Conservation (phyloP, 2,888 invertebrate genomes). For the Ceratothoa steindachneri region DNA sequence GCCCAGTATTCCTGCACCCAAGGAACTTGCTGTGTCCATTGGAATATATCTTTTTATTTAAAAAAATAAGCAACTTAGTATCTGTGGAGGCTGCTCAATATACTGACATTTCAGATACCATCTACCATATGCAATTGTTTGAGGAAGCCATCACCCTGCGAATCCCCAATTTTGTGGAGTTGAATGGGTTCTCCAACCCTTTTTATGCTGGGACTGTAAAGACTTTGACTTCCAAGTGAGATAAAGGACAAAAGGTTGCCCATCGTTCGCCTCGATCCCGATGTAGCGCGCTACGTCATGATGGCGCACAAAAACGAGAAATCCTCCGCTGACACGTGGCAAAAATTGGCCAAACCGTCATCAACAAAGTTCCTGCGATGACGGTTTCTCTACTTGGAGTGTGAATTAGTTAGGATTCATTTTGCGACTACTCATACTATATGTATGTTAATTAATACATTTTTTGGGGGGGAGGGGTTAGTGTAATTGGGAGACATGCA, state of each 20-base stretch:
- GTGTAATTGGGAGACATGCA: too few relatives aligned
- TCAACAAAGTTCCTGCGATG: too few relatives aligned
- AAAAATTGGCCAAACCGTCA: neutral
- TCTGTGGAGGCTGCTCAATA: too few relatives aligned
- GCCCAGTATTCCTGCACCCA: too few relatives aligned
- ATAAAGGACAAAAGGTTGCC: constrained; percentile 39
- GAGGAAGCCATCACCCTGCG: constrained; percentile 57
- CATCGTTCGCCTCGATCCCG: neutral
- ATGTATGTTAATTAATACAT: too few relatives aligned
- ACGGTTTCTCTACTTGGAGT: too few relatives aligned
- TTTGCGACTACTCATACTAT: too few relatives aligned
- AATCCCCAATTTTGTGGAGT: constrained; percentile 53
- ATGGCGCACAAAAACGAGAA: constrained; percentile 1
- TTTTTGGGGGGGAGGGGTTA: too few relatives aligned
- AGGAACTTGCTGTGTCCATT: too few relatives aligned
- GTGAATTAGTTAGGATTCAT: too few relatives aligned
- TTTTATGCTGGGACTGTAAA: constrained; percentile 46
- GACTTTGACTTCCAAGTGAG: constrained; percentile 47
- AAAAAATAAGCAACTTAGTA: too few relatives aligned
- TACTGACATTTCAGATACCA: constrained; percentile 36
- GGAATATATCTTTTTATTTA: too few relatives aligned
- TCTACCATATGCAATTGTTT: constrained; percentile 50
- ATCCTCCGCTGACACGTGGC: neutral
- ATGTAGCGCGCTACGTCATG: neutral
- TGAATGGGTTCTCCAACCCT: constrained; percentile 51